Conservation (phyloP, 2,797 vertebrate species). For the Mormyrops boulengeri region DNA sequence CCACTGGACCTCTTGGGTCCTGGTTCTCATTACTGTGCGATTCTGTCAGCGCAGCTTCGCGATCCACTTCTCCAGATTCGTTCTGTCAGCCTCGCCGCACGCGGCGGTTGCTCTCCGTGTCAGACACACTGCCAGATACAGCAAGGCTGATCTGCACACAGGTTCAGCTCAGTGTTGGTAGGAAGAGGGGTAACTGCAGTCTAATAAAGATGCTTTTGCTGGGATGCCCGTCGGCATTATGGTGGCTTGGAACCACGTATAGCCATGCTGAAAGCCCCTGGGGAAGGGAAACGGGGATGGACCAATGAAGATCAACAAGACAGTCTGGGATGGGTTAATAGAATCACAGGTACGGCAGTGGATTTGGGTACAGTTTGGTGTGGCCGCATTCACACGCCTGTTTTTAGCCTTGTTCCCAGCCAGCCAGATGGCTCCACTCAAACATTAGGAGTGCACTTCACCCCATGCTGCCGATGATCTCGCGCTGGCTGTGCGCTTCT, state of each 20-base stretch:
- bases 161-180: background rate
- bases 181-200: background rate
- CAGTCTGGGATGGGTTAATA: background rate
- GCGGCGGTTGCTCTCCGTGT: background rate
- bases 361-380: background rate
- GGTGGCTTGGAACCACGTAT: background rate
- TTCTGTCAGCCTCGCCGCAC: background rate
- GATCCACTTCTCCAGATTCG: conserved; percentile 31
- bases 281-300: background rate
- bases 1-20: conserved; percentile 39
- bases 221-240: background rate
- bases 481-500: background rate
- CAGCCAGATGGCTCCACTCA: background rate
- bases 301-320: background rate
- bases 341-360: background rate
- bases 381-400: background rate
- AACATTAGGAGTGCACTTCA: background rate
- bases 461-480: background rate
- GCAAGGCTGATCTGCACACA: background rate
- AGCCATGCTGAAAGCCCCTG: background rate
- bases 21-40: conserved; percentile 55
- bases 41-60: conserved; percentile 39
- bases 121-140: background rate
- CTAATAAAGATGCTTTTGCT: background rate
- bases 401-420: background rate